Evolutionary conservation across 1,140 invertebrate genomes (phyloP), one percentile per base, ranked within the genome.

Genomic region (Homalodisca vitripennis): DNA sequence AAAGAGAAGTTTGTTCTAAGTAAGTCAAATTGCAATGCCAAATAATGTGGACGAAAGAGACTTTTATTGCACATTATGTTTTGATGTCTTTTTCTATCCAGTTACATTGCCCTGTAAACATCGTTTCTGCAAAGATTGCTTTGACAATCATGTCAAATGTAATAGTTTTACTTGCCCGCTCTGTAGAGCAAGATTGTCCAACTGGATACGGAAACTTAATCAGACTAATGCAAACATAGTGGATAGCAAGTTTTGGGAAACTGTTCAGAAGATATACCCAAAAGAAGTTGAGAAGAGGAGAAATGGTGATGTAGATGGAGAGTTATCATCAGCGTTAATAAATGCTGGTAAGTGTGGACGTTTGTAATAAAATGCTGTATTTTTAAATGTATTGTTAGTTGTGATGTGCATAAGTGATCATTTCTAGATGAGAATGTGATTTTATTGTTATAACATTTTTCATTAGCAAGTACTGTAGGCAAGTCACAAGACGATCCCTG

Each of bases 91-190:
- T 20, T 22, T 51, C 17, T 51, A 51, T 20, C 48, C 48, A 10
- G 48, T 51, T 3, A 20, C 14, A 3, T 22, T 51, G 3, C 48
- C 48, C 3, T 51, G 48, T n/a, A 51, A 51, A 12, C 48, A 51
- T 51, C 48, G 48, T n/a, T 51, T 51, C 22, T 51, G 48, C 48
- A 51, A 51, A 22, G n/a, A 3, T 10, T 51, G 48, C 48, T n/a
- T 51, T 3, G 48, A 51, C n/a, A 6, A 51, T 3, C 48, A 51
- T n/a, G 22, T 51, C 17, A 22, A 51, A 3, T 20, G 22, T 22
- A 51, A 51, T 22, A 51, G 3, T 3, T 20, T 51, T 3, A 20
- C 3, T 22, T 51, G 48, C n/a, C 48, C 48, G 22, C 17, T 51
- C 17, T 51, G 48, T 22, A 51, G 48, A 22, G 17, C 3, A 3